Conservation (phyloP, 1,140 invertebrate genomes). For the Galendromus occidentalis region DNA sequence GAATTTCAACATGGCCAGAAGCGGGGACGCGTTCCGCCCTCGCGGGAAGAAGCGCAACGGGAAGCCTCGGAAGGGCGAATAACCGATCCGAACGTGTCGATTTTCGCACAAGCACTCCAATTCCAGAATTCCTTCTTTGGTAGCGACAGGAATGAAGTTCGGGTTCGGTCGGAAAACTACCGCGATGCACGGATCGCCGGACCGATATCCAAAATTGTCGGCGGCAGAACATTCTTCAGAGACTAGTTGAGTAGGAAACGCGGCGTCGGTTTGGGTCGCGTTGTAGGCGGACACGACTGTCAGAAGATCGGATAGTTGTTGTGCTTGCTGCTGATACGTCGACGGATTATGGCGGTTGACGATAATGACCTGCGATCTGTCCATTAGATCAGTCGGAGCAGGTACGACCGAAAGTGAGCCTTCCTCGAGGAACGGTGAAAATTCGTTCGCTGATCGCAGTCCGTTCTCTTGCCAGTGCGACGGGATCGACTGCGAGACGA, state of each 20-base stretch:
- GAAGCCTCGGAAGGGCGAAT: background rate
- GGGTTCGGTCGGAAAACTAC: background rate
- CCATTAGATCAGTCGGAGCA: background rate
- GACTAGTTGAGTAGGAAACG: constrained; percentile 1
- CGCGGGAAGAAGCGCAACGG: constrained; percentile 8
- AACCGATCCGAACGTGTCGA: background rate
- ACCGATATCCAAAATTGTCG: background rate
- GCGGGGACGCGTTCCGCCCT: background rate
- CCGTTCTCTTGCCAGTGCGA: too few species aligned
- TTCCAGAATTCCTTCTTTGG: background rate
- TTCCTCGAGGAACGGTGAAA: too few species aligned
- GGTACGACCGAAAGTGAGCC: background rate
- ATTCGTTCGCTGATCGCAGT: too few species aligned
- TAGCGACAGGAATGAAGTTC: background rate
- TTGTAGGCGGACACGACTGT: background rate
- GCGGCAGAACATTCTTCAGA: background rate
- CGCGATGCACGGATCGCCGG: background rate
- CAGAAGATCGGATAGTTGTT: background rate
- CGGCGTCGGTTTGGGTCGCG: background rate
- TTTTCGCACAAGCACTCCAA: constrained; percentile 4
- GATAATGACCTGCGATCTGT: constrained; percentile 7
- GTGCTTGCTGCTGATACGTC: background rate
- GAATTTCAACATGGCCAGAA: background rate
- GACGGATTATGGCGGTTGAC: background rate
- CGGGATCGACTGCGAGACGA: background rate